Percentiles rank a stretch among this genome's conserved stretches.
phyloP scores from a whole-genome alignment of 2,113 vertebrate genomes.

The Perognathus longimembris region DNA sequence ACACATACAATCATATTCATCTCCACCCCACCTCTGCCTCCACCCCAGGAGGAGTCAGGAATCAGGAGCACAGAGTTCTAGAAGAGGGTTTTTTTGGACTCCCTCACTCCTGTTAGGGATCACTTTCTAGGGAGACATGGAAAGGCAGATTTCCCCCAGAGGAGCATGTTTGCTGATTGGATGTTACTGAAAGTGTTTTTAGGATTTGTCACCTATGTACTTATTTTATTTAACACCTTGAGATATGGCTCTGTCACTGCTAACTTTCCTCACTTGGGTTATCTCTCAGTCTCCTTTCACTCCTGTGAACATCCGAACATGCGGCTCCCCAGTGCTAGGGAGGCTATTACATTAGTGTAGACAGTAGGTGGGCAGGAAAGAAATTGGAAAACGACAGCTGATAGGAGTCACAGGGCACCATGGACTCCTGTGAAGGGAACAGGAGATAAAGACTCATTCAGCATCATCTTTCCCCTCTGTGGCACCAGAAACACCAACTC shows the following conservation, averaged over 20 bases:
- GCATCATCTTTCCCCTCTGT: neutral
- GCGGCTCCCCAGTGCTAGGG: conserved; percentile 74
- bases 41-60: no score
- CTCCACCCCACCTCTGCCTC: neutral
- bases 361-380: conserved; percentile 84
- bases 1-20: neutral
- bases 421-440: conserved; percentile 76
- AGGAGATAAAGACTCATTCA: conserved; percentile 70
- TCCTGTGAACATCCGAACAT: conserved; percentile 54
- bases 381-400: conserved; percentile 86
- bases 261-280: conserved; percentile 70
- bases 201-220: conserved; percentile 70
- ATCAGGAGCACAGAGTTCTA: neutral
- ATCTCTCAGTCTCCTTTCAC: conserved; percentile 60
- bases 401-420: conserved; percentile 72
- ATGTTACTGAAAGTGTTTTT: conserved; percentile 68
- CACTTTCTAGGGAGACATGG: conserved; percentile 45
- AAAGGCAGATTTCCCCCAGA: conserved; percentile 52
- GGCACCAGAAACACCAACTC: conserved; percentile 29
- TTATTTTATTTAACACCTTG: conserved; percentile 77
- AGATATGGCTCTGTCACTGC: conserved; percentile 10
- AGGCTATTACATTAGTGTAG: conserved; percentile 82
- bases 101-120: conserved; percentile 35
- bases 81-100: neutral
- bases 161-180: conserved; percentile 68